Percentiles rank a stretch among this genome's conserved stretches.
Evolutionary conservation across 1,140 invertebrate species (phyloP).

Genomic region (Bombyx mandarina): DNA sequence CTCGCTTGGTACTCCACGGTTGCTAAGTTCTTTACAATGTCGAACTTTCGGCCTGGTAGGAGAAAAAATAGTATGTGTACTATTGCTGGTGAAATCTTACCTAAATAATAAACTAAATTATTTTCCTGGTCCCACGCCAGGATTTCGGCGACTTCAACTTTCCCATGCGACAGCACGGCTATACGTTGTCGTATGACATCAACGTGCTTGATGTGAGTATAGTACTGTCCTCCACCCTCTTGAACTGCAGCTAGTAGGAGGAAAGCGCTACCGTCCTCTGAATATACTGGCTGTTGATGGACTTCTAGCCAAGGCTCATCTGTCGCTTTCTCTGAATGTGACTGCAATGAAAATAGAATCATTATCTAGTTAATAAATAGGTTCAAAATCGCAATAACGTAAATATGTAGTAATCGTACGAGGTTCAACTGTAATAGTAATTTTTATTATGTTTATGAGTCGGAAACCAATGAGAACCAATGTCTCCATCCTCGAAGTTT

Average conservation of each 20-base stretch:
- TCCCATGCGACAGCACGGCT: slow-evolving; percentile 88
- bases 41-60: too few relatives aligned
- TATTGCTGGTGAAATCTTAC: slow-evolving; percentile 25
- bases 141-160: slow-evolving; percentile 86
- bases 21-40: too few relatives aligned
- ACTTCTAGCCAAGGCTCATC: slow-evolving; percentile 89
- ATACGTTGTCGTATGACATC: slow-evolving; percentile 86
- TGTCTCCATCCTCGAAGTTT: too few relatives aligned
- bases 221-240: slow-evolving; percentile 85
- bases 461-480: too few relatives aligned
- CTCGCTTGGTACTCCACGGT: too few relatives aligned
- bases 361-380: slow-evolving; percentile 2
- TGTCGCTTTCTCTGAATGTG: slow-evolving; percentile 83
- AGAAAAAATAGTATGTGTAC: not conserved
- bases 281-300: slow-evolving; percentile 86
- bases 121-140: slow-evolving; percentile 88
- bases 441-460: too few relatives aligned
- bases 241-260: slow-evolving; percentile 86
- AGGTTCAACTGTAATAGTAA: too few relatives aligned
- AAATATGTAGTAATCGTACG: not conserved
- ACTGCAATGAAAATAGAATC: slow-evolving; percentile 60
- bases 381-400: not conserved
- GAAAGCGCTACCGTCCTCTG: slow-evolving; percentile 86
- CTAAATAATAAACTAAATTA: slow-evolving; percentile 88
- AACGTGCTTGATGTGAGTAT: slow-evolving; percentile 91